Percentiles rank a stretch among this genome's conserved stretches.
These are phyloP conservation scores for Eretmochelys imbricata DNA, from an alignment of 2,113 vertebrate species.

Conservation along the genomic window DNA sequence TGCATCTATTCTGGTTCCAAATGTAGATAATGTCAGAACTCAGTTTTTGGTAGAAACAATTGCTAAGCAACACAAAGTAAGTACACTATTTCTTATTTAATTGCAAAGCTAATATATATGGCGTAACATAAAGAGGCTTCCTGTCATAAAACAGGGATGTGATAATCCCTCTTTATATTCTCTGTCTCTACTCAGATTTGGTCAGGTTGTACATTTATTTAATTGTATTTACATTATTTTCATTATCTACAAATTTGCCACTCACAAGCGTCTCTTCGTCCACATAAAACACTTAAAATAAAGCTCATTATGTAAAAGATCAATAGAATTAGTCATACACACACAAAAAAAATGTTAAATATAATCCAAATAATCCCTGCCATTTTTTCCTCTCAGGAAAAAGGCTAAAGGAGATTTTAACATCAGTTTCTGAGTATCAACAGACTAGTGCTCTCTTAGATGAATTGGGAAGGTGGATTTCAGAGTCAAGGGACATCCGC, in stretches of 20 bases:
- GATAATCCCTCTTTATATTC: background rate
- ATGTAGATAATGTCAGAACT: slow-evolving; percentile 83
- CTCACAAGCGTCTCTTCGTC: background rate
- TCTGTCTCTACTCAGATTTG: background rate
- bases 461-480: background rate
- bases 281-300: background rate
- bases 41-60: slow-evolving; percentile 83
- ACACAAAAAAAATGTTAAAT: background rate
- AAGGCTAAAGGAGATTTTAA: background rate
- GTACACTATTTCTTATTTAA: slow-evolving; percentile 22
- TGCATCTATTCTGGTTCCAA: slow-evolving; percentile 83
- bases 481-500: background rate
- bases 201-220: background rate
- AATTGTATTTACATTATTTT: background rate
- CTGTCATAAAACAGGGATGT: background rate
- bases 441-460: background rate
- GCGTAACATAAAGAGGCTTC: background rate
- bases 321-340: background rate
- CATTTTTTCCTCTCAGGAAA: background rate
- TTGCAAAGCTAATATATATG: background rate
- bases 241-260: background rate
- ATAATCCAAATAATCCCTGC: background rate
- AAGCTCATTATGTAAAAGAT: background rate
- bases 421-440: background rate
- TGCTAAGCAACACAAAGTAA: slow-evolving; percentile 83